Conservation (phyloP, 2,113 vertebrate species). For the Vulpes vulpes region DNA sequence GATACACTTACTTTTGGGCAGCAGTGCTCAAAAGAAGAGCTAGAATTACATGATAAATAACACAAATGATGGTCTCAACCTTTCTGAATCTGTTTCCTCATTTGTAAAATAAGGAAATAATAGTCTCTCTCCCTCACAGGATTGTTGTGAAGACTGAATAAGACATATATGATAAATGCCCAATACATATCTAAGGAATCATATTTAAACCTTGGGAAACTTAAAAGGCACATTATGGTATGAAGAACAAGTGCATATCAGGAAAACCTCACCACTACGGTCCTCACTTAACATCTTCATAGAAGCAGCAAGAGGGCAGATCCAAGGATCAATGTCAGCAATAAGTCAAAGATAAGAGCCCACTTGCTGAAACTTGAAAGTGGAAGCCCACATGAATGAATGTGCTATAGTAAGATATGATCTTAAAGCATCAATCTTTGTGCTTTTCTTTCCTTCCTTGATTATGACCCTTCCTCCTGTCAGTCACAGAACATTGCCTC, state of each 20-base stretch:
- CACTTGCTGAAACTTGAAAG: not conserved
- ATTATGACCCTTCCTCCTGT: not conserved
- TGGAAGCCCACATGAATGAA: not conserved
- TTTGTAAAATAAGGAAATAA: not conserved
- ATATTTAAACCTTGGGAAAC: not conserved
- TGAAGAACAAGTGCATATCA: not conserved
- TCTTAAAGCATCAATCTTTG: not conserved
- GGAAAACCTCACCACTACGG: not conserved
- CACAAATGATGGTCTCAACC: not conserved
- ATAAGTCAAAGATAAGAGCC: not conserved
- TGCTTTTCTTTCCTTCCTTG: not conserved
- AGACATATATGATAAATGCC: not conserved
- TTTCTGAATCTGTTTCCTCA: conserved; percentile 28
- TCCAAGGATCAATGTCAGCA: not conserved
- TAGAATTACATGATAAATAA: not conserved
- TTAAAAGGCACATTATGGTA: not conserved
- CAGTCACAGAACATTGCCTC: not conserved
- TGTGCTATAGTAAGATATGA: not conserved
- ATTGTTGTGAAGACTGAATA: not conserved
- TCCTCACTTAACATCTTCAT: not conserved
- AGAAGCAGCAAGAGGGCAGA: not conserved
- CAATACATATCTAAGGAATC: not conserved
- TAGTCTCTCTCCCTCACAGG: not conserved
- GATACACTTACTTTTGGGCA: not conserved
- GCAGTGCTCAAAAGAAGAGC: not conserved